Conservation (phyloP, 2,797 vertebrate genomes). For the Cuculus canorus region DNA sequence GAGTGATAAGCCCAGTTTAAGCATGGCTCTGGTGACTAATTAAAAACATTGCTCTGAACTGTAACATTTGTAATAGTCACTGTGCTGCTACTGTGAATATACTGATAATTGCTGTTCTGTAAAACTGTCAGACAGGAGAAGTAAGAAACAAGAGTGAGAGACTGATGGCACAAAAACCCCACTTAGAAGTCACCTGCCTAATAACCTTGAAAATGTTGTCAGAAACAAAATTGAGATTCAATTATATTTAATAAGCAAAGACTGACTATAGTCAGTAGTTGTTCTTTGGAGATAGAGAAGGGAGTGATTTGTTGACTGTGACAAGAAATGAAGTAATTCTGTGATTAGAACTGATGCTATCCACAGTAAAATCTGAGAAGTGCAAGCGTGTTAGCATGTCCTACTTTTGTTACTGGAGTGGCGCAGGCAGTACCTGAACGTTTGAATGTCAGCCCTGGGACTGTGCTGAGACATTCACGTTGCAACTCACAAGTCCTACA, state of each 20-base stretch:
- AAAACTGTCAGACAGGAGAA: slow-evolving; percentile 22
- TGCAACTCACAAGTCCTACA: neutral
- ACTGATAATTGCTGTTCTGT: slow-evolving; percentile 32
- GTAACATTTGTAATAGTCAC: slow-evolving; percentile 7
- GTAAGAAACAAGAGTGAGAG: neutral
- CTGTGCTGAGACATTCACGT: neutral
- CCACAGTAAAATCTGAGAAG: neutral
- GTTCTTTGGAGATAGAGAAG: neutral
- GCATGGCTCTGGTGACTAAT: slow-evolving; percentile 8
- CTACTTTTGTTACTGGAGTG: neutral
- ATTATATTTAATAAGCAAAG: neutral
- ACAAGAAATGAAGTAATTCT: neutral
- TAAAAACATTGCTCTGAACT: neutral
- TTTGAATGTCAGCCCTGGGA: neutral
- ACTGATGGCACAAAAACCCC: neutral
- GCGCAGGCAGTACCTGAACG: neutral
- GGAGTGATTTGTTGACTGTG: neutral
- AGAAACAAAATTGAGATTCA: neutral
- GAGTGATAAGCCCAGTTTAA: neutral
- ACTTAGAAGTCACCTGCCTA: neutral
- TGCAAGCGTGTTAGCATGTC: neutral
- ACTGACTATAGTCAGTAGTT: neutral
- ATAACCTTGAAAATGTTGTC: slow-evolving; percentile 13
- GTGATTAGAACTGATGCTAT: neutral
- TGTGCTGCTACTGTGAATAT: neutral